These are phyloP conservation scores for Cheirogaleus medius DNA, from an alignment of 2,113 vertebrate species.

Conservation along the genomic window DNA sequence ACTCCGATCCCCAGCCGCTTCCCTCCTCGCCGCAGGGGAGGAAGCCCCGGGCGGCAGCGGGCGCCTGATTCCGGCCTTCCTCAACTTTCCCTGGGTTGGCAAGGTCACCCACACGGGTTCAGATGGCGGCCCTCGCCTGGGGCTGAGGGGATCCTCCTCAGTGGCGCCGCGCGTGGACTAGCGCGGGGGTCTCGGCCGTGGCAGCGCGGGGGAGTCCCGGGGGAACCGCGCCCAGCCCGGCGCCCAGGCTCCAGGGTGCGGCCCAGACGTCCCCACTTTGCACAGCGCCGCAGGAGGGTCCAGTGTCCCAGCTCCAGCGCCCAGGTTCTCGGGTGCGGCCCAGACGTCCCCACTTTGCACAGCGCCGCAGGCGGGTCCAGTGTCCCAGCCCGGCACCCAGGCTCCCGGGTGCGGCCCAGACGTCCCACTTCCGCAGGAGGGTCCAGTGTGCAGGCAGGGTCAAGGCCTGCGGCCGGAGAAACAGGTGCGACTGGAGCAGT, in stretches of 20 bases:
- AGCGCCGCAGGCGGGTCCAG: neutral
- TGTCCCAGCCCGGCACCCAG: too few relatives aligned
- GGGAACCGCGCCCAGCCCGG: fast-evolving
- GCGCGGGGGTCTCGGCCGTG: neutral
- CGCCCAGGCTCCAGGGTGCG: neutral
- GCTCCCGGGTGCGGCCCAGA: neutral
- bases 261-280: neutral
- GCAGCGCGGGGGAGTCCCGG: fast-evolving
- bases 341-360: neutral
- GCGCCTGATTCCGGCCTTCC: neutral
- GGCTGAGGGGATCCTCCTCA: neutral
- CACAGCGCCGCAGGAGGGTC: neutral
- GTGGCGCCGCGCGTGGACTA: fast-evolving
- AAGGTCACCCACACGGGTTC: neutral
- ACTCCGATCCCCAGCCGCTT: neutral
- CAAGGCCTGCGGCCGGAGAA: neutral
- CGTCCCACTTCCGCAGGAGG: neutral
- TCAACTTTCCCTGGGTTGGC: neutral
- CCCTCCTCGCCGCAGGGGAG: neutral
- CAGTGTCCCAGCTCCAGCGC: too few relatives aligned
- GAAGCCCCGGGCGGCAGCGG: neutral
- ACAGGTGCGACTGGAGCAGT: neutral
- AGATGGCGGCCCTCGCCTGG: too few relatives aligned
- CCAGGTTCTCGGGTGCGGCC: neutral
- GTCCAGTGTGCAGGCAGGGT: neutral